These are phyloP conservation scores for Argyrosomus regius DNA, from an alignment of 2,797 vertebrate genomes.

Conservation along the genomic window DNA sequence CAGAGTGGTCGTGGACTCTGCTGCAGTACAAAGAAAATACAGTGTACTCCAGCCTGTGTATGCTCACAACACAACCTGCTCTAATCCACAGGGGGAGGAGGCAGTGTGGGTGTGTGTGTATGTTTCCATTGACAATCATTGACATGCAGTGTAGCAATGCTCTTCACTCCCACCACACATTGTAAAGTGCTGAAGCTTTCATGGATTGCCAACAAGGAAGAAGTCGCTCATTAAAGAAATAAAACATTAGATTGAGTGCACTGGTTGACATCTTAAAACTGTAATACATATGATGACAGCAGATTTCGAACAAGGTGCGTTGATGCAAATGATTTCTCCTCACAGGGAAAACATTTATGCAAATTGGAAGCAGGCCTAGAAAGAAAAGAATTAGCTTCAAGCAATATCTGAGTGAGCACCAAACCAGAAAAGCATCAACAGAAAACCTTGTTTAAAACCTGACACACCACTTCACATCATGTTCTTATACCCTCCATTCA, in stretches of 20 bases:
- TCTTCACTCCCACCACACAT: not conserved
- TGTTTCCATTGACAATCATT: conserved; percentile 51
- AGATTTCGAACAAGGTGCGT: not conserved
- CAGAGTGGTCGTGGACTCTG: not conserved
- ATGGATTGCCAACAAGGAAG: not conserved
- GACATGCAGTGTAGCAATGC: conserved; percentile 26
- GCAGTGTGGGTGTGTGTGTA: not conserved
- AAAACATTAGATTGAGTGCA: not conserved
- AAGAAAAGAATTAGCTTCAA: not conserved
- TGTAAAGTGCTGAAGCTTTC: not conserved
- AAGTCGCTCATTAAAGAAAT: not conserved
- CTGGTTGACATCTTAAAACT: not conserved
- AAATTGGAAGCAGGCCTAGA: conserved; percentile 17
- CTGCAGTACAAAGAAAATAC: conserved; percentile 11
- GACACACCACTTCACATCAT: not conserved
- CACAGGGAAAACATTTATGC: conserved; percentile 7
- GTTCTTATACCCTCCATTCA: not conserved
- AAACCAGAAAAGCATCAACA: too few relatives aligned
- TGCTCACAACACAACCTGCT: conserved; percentile 17
- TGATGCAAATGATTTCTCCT: not conserved
- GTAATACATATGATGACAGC: not conserved
- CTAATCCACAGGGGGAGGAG: conserved; percentile 39
- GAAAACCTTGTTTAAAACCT: not conserved
- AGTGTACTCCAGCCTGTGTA: not conserved
- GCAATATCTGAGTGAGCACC: not conserved